A percentile compares a stretch with the other conserved stretches of the same genome.
Evolutionary conservation across 1,140 invertebrate genomes (phyloP).

Genomic region (Drosophila pectinifera): DNA sequence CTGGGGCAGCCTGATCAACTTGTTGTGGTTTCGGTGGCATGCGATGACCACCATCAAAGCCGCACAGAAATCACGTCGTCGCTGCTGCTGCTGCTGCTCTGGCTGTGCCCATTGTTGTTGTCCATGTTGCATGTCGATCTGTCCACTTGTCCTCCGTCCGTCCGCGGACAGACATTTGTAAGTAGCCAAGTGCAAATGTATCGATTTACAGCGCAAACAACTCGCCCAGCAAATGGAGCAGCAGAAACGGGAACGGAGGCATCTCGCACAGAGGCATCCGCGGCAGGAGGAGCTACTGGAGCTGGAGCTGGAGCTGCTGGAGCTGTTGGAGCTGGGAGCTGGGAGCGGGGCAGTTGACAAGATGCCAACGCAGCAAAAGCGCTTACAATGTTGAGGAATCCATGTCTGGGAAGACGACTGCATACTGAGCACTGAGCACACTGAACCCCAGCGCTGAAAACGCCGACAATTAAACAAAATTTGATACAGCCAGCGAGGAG

Average conservation of each 20-base stretch:
- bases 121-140: conserved; percentile 37
- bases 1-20: conserved; percentile 25
- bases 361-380: conserved; percentile 79
- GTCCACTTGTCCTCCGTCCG: conserved; percentile 5
- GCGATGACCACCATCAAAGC: conserved; percentile 77
- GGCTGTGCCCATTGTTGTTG: conserved; percentile 42
- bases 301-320: neutral
- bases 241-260: conserved; percentile 50
- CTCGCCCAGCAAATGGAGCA: conserved; percentile 73
- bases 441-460: conserved; percentile 9
- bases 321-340: no score
- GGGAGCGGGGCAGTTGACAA: conserved; percentile 55
- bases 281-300: neutral
- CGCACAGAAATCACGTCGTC: conserved; percentile 71
- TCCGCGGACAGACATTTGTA: conserved; percentile 46
- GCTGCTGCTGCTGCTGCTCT: conserved; percentile 8
- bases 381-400: conserved; percentile 81
- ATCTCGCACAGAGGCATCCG: neutral
- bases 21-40: conserved; percentile 55
- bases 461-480: conserved; percentile 79
- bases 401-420: conserved; percentile 72
- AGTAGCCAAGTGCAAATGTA: conserved; percentile 75
- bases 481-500: conserved; percentile 64
- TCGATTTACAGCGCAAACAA: conserved; percentile 81
- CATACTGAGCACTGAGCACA: conserved; percentile 26